Conservation (phyloP, 2,888 invertebrate species). For the Trichogramma evanescens region DNA sequence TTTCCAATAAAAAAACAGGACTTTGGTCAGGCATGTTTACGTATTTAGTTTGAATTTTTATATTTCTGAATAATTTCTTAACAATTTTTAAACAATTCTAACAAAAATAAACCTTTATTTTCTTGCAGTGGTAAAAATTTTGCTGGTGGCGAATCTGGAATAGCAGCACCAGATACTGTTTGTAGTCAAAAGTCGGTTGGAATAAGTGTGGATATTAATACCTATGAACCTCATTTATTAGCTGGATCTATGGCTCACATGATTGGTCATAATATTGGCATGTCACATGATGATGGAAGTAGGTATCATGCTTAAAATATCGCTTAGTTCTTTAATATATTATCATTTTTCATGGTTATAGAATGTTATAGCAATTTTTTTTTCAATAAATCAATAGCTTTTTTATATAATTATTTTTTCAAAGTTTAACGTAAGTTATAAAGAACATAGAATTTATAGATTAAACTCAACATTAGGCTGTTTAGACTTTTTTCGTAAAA, state of each 20-base stretch:
- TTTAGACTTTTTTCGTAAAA: no score
- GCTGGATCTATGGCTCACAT: slow-evolving; percentile 97
- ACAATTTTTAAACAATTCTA: no score
- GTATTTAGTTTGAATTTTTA: no score
- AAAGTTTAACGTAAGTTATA: background rate
- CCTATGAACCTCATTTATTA: slow-evolving; percentile 86
- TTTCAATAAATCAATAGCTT: background rate
- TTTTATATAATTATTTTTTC: background rate
- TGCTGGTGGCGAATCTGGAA: slow-evolving; percentile 84
- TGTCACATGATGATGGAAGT: slow-evolving; percentile 78
- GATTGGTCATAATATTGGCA: slow-evolving; percentile 96
- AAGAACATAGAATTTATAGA: no score
- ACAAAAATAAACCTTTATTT: background rate
- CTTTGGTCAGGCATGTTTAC: no score
- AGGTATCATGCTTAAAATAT: slow-evolving; percentile 1
- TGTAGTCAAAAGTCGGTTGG: slow-evolving; percentile 91
- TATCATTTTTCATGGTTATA: background rate
- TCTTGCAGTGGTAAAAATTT: slow-evolving; percentile 70
- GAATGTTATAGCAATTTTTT: background rate
- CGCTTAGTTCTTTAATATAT: background rate
- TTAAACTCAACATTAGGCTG: no score
- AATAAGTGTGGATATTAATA: slow-evolving; percentile 88
- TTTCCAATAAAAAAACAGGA: no score
- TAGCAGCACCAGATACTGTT: slow-evolving; percentile 87
- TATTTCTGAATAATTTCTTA: no score